A percentile compares a stretch with the other conserved stretches of the same genome.
Conservation (phyloP, 2,888 invertebrate genomes). For the Synergus japonicus region DNA sequence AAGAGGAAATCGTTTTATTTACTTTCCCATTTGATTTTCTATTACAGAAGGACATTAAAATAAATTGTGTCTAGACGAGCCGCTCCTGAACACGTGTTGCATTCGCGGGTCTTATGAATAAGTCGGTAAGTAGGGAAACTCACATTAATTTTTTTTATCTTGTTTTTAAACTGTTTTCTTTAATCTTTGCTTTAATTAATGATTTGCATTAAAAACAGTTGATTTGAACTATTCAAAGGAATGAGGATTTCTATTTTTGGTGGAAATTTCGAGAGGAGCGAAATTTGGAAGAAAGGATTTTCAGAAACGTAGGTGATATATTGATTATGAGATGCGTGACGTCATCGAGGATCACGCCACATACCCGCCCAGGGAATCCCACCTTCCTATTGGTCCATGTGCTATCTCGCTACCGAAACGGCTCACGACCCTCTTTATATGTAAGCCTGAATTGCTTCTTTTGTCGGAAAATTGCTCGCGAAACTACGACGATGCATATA, state of each 20-base stretch:
- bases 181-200: neutral
- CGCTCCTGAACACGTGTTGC: constrained; percentile 1
- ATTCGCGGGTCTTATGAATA: neutral
- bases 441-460: neutral
- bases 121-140: neutral
- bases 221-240: neutral
- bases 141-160: neutral
- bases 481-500: neutral
- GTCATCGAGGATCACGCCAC: constrained; percentile 77
- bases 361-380: constrained; percentile 69
- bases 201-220: neutral
- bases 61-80: neutral
- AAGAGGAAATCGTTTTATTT: neutral
- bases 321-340: constrained; percentile 62
- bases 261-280: neutral
- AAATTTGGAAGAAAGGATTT: neutral
- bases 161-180: neutral
- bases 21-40: neutral
- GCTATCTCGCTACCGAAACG: constrained; percentile 47
- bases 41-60: neutral
- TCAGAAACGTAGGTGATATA: constrained; percentile 12
- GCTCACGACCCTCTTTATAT: neutral
- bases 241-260: neutral
- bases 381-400: constrained; percentile 69
- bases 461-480: neutral